A percentile compares a stretch with the other conserved stretches of the same genome.
Evolutionary conservation across 1,140 invertebrate species (phyloP).

Genomic region (Druon quercuslanigerum): DNA sequence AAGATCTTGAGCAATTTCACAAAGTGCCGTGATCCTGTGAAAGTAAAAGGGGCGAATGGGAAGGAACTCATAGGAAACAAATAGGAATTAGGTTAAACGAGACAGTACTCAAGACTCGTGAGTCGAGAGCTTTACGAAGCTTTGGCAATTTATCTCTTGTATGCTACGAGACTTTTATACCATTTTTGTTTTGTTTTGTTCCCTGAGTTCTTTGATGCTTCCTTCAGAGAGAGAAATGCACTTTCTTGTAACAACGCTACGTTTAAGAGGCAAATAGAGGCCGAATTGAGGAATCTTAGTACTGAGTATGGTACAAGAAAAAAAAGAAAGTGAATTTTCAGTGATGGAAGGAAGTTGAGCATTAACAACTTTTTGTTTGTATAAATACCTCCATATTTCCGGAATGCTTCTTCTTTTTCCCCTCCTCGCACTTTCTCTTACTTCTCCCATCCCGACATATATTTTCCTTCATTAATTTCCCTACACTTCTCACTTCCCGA

Average conservation of each 20-base stretch:
- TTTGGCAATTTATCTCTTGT: constrained; percentile 23
- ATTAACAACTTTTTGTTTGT: not conserved
- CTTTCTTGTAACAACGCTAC: not conserved
- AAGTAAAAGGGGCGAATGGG: not conserved
- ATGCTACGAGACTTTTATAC: constrained; percentile 19
- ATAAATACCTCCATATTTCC: not conserved
- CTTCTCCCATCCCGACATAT: too few species aligned
- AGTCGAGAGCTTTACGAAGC: constrained; percentile 23
- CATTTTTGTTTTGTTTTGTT: constrained; percentile 1
- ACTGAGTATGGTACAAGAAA: constrained; percentile 5
- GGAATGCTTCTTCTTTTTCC: too few species aligned
- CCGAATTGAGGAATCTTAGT: constrained; percentile 4
- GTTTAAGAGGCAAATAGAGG: not conserved
- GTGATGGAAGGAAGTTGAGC: not conserved
- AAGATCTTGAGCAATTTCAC: too few species aligned
- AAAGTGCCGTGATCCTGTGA: too few species aligned
- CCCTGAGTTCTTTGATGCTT: constrained; percentile 10
- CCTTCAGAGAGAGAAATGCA: not conserved
- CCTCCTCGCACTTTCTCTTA: too few species aligned
- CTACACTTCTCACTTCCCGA: too few species aligned
- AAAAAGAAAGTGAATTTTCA: not conserved
- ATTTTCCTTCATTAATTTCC: too few species aligned
- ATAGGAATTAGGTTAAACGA: constrained; percentile 26
- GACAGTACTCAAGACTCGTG: constrained; percentile 6
- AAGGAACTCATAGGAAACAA: constrained; percentile 13